Percentiles rank a stretch among this genome's conserved stretches.
Conservation (phyloP, 2,888 invertebrate species). For the Liodrosophila aerea region DNA sequence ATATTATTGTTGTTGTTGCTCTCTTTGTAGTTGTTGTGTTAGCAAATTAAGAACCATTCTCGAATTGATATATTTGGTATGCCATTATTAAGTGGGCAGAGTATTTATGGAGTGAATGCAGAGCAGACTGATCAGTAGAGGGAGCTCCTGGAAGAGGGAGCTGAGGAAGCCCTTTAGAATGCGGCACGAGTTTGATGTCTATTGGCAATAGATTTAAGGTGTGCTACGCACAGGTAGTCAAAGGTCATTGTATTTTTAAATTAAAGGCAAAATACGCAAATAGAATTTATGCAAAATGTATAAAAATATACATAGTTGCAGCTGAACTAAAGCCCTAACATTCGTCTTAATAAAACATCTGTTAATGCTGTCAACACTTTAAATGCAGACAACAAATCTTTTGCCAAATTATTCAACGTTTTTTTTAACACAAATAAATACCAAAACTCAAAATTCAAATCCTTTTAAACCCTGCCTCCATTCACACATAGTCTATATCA, state of each 20-base stretch:
- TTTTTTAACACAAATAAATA: too few relatives aligned
- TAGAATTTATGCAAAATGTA: background rate
- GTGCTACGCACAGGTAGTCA: constrained; percentile 18
- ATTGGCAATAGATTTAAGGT: background rate
- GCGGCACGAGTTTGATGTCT: constrained; percentile 32
- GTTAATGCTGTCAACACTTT: constrained; percentile 13
- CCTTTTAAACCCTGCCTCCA: constrained; percentile 8
- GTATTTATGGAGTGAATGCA: constrained; percentile 61
- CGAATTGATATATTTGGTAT: constrained; percentile 64
- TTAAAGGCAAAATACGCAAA: background rate
- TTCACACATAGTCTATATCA: constrained; percentile 25
- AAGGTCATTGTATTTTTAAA: constrained; percentile 28
- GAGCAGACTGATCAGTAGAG: constrained; percentile 19
- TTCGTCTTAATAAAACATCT: constrained; percentile 16
- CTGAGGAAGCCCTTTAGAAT: constrained; percentile 29
- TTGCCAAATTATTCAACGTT: background rate
- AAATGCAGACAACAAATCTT: background rate
- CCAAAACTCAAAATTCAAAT: constrained; percentile 9
- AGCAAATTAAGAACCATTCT: constrained; percentile 57
- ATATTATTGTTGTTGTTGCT: constrained; percentile 4
- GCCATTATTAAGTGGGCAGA: constrained; percentile 36
- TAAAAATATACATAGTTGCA: background rate
- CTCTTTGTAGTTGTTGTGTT: constrained; percentile 4
- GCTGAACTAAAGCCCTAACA: too few relatives aligned
- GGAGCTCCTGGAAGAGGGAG: too few relatives aligned